A percentile compares a stretch with the other conserved stretches of the same genome.
Conservation (phyloP, 2,888 invertebrate species). For the Peribatodes rhomboidaria region DNA sequence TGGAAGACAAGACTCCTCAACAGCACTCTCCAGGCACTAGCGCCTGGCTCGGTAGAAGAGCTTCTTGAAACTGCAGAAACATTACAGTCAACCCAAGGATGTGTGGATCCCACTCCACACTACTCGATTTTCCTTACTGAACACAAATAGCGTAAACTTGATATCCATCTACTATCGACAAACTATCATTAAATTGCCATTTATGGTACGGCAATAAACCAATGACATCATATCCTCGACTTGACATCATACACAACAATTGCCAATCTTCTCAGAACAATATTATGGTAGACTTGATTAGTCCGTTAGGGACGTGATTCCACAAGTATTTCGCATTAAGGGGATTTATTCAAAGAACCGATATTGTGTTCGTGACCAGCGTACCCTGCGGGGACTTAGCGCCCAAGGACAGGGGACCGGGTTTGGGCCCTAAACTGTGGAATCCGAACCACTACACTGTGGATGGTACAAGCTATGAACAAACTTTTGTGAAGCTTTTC, state of each 20-base stretch:
- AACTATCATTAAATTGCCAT: not conserved
- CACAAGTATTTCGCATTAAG: slow-evolving; percentile 42
- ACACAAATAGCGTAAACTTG: no score
- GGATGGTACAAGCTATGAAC: slow-evolving; percentile 47
- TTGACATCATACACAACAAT: slow-evolving; percentile 34
- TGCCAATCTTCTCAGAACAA: slow-evolving; percentile 31
- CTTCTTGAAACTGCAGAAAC: no score
- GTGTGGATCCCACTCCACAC: no score
- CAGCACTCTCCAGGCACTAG: no score
- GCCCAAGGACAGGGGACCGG: slow-evolving; percentile 49
- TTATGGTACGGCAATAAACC: not conserved
- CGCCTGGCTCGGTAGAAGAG: no score
- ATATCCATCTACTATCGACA: not conserved
- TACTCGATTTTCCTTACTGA: no score
- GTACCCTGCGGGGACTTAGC: slow-evolving; percentile 43
- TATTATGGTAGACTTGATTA: slow-evolving; percentile 46
- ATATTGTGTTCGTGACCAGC: slow-evolving; percentile 60
- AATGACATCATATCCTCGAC: slow-evolving; percentile 26
- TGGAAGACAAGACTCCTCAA: no score
- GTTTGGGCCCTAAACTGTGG: slow-evolving; percentile 58
- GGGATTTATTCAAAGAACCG: slow-evolving; percentile 45
- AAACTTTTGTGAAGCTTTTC: not conserved
- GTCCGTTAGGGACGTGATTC: slow-evolving; percentile 25
- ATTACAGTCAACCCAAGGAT: no score
- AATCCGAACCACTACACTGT: slow-evolving; percentile 60